phyloP scores from a whole-genome alignment of 2,888 invertebrate genomes.

The Athrips mouffetella region DNA sequence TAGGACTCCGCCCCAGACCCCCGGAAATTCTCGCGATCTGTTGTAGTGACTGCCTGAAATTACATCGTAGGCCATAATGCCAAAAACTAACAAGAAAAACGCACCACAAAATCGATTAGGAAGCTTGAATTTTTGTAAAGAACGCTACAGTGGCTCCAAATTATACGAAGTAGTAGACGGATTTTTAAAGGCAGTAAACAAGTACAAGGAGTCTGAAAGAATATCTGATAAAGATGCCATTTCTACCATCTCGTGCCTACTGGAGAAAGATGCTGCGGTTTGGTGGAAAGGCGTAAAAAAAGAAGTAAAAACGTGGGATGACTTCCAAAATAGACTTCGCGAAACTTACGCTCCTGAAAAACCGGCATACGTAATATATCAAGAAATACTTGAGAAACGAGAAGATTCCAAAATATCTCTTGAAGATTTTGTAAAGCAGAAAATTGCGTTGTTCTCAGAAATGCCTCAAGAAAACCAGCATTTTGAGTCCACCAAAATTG shows the following conservation, averaged over 20 bases:
- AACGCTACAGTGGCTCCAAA: neutral
- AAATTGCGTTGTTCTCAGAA: neutral
- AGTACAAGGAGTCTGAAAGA: neutral
- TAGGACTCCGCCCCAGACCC: too few species aligned
- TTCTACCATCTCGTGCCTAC: neutral
- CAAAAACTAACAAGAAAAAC: too few species aligned
- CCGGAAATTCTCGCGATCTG: too few species aligned
- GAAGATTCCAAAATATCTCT: neutral
- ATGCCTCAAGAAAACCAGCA: neutral
- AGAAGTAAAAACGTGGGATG: neutral
- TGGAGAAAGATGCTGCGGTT: neutral
- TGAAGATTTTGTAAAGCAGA: neutral
- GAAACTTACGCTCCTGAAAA: neutral
- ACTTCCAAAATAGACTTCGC: neutral
- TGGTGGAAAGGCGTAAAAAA: constrained; percentile 2
- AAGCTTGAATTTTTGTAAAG: too few species aligned
- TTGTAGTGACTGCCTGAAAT: too few species aligned
- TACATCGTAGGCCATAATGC: too few species aligned
- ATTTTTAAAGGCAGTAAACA: neutral
- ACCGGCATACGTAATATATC: neutral
- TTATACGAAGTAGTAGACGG: neutral
- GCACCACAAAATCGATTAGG: too few species aligned
- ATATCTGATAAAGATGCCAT: neutral
- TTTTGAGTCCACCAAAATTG: neutral
- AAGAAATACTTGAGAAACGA: neutral